Evolutionary conservation across 2,888 invertebrate genomes (phyloP), one percentile per base, ranked within the genome.

Genomic region (Ellobium chinense): DNA sequence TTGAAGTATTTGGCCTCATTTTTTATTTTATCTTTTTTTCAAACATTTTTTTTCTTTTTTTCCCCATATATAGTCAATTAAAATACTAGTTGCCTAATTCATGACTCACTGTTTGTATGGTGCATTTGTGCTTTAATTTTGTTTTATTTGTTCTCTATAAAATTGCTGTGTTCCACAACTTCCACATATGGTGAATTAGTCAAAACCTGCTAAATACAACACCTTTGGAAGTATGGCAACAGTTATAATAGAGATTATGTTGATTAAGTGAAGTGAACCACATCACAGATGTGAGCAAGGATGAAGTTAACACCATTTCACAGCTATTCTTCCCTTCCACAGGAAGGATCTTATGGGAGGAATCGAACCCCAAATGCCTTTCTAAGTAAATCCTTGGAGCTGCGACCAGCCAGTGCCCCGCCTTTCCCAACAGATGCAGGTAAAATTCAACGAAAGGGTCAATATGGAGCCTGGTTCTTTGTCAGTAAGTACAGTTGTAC

Each of bases 391-490:
- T 80, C 80, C 36, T 34, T 80, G 56, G 18, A 62, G 9, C 31
- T 56, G 9, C 39, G 62, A 12, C 60, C 60, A 24, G 39, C 46
- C 39, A 80, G 75, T 62, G 73, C 58, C 37, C 62, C 74, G 14
- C 36, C 74, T 4, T 3, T 27, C 31, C 37, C 75, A 54, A 36
- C 9, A 14, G 80, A 79, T 18, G 54, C 62, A 79, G 72, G 72
- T 36, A 79, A 79, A 79, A 65, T 46, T 21, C 78, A 79, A 39
- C 70, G 46, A 21, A 72, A 58, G 65, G 78, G 72, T 21, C 72
- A 72, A 5, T 79, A 72, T 73, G 78, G 78, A 72, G 37, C 24
- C 18, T 72, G 24, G 34, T 79, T 79, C 39, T 79, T 79, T 65
- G 34, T n/a, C 56, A 54, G 78, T 79, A 63, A 70, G 78, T 78